Evolutionary conservation across 2,797 vertebrate species (phyloP).

Genomic region (Sebastes paucispinis): DNA sequence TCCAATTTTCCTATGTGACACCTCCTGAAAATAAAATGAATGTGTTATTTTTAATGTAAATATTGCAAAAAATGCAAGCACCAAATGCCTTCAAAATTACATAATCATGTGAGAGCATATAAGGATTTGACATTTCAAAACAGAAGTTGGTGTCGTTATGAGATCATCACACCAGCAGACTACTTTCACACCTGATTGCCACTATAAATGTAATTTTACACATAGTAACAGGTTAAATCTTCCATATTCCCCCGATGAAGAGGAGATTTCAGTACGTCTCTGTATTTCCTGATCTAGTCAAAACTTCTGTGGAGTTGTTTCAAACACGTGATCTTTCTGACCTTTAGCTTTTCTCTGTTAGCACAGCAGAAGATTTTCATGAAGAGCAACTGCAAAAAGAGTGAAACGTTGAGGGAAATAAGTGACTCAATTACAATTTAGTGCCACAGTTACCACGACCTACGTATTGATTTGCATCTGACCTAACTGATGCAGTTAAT

Average conservation of each 20-base stretch:
- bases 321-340: neutral
- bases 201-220: neutral
- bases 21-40: neutral
- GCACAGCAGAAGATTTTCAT: neutral
- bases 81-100: too few relatives aligned
- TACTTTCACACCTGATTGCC: neutral
- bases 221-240: neutral
- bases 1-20: neutral
- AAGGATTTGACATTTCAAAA: neutral
- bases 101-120: neutral
- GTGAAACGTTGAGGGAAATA: neutral
- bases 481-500: slow-evolving; percentile 27
- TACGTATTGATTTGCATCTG: slow-evolving; percentile 52
- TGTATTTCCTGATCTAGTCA: neutral
- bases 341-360: neutral
- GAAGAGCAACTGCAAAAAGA: neutral
- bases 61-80: neutral
- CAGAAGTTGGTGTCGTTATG: neutral
- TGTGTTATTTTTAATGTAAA: neutral
- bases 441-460: neutral
- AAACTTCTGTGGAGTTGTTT: neutral
- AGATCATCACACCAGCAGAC: neutral
- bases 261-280: neutral
- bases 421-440: neutral
- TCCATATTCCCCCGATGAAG: neutral